Conservation (phyloP, 2,888 invertebrate genomes). For the Punctoribates punctum region DNA sequence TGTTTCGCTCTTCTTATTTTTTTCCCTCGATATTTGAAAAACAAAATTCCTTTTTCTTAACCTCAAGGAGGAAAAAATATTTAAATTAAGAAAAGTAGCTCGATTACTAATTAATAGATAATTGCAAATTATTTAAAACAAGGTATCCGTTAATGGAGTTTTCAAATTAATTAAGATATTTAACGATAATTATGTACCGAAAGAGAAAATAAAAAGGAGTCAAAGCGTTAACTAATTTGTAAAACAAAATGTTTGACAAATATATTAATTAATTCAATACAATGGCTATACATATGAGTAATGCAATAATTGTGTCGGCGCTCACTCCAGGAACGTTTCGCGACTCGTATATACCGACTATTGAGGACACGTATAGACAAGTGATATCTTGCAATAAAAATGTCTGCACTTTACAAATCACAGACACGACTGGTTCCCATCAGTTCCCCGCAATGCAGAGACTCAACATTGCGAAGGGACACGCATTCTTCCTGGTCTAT, state of each 20-base stretch:
- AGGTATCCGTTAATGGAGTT: no score
- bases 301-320: neutral
- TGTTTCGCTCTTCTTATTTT: no score
- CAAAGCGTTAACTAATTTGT: no score
- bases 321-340: conserved; percentile 80
- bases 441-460: conserved; percentile 99
- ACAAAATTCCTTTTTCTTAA: no score
- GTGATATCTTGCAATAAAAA: conserved; percentile 99
- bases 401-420: conserved; percentile 98
- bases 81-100: no score
- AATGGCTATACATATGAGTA: neutral
- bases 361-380: conserved; percentile 99
- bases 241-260: neutral
- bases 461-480: conserved; percentile 95
- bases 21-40: no score
- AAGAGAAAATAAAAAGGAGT: no score
- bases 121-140: no score
- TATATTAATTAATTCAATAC: neutral
- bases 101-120: no score
- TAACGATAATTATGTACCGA: no score
- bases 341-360: conserved; percentile 98
- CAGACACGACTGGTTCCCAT: conserved; percentile 98
- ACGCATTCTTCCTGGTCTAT: conserved; percentile 93
- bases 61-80: no score
- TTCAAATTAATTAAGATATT: no score